phyloP scores from a whole-genome alignment of 2,888 invertebrate genomes.

The Reticulitermes lucifugus region DNA sequence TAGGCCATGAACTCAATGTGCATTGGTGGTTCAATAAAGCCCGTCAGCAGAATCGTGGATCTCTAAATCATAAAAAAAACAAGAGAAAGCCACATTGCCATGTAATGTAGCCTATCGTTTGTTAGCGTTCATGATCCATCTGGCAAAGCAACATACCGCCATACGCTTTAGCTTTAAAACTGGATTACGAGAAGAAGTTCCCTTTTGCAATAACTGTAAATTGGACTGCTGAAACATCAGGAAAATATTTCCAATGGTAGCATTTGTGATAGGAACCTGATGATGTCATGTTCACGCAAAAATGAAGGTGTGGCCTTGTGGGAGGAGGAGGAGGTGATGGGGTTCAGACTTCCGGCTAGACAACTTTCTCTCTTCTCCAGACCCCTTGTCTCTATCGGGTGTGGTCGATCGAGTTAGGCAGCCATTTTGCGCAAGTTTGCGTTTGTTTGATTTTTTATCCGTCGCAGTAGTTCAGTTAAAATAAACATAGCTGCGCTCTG shows the following conservation, averaged over 20 bases:
- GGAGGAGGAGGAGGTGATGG: background rate
- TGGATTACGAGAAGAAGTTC: background rate
- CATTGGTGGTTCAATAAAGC: no score
- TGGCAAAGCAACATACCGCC: background rate
- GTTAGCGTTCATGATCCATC: no score
- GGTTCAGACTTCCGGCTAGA: slow-evolving; percentile 32
- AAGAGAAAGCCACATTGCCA: no score
- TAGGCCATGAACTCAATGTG: no score
- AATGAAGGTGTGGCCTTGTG: slow-evolving; percentile 6
- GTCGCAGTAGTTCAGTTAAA: background rate
- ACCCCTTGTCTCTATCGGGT: slow-evolving; percentile 9
- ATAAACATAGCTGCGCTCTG: background rate
- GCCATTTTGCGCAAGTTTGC: slow-evolving; percentile 16
- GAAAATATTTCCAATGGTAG: background rate
- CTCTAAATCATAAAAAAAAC: no score
- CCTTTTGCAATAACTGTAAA: background rate
- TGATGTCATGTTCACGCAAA: slow-evolving; percentile 8
- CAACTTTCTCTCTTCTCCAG: slow-evolving; percentile 35
- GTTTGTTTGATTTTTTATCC: slow-evolving; percentile 21
- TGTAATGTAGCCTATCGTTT: no score
- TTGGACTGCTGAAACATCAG: background rate
- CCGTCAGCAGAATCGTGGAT: no score
- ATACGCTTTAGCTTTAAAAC: background rate
- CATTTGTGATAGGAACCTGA: background rate
- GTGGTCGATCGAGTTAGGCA: slow-evolving; percentile 29